Base-by-base conservation (phyloP, 64 coral and sea anemone genomes). In the Orbicella faveolata region DNA sequence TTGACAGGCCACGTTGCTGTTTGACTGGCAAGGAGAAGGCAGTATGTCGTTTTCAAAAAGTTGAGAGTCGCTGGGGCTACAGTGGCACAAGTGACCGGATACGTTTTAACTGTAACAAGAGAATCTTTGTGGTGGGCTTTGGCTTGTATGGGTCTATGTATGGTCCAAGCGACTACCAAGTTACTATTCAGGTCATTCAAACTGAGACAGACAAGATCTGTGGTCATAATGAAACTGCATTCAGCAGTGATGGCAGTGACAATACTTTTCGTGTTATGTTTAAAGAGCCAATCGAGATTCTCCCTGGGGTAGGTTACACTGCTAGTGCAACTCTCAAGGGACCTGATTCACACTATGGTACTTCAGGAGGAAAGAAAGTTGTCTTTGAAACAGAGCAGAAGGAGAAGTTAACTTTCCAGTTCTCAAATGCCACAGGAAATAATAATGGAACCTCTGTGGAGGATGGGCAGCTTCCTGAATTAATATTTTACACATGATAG, bases 1-100 rank as follows among this genome's bases (percentile, higher is more conserved):
- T 98, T 26, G 96, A 98, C 55, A 95, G 93, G 75, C 93, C 96
- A 73, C 87, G 96, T 20, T 98, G 96, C 34, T 98, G 96, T 70
- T 78, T 95, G 20, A 98, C 96, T n/a, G 96, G 96, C 25, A 87
- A 92, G 63, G 96, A 98, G 19, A 98, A 98, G 73, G 94, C 93
- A 16, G 83, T 98, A 23, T 85, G 82, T 84, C 90, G 96, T 34
- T 98, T 98, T 68, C 82, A 84, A 19, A 98, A 98, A 62, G 96
- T 98, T 10, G 96, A 98, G 73, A 95, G 94, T 89, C 96, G 96
- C 25, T 98, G 96, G 96, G 96, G 96, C 25, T 98, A 98, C 78
- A 98, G 96, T 95, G 96, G 96, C 18, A 98, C 96, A 68, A 98
- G 96, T 81, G 96, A 98, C 79, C 76, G 96, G 37, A 98, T 98